Percentiles rank a stretch among this genome's conserved stretches.
Evolutionary conservation across 2,113 vertebrate species (phyloP).

Genomic region (Shinisaurus crocodilurus): DNA sequence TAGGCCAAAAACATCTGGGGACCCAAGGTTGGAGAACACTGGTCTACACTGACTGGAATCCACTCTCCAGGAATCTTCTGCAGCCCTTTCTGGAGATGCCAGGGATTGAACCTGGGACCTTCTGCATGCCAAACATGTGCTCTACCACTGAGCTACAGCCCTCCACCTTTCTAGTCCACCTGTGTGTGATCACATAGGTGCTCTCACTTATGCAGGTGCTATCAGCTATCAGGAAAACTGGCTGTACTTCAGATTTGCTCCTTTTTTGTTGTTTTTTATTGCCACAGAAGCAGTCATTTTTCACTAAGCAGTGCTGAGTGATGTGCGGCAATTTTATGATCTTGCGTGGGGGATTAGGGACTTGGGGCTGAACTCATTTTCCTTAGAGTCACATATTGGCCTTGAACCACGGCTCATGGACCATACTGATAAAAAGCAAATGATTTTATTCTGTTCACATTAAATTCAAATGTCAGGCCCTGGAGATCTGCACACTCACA

Average conservation of each 20-base stretch:
- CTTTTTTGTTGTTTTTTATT: conserved; percentile 44
- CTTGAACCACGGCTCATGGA: conserved; percentile 68
- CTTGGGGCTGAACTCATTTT: conserved; percentile 67
- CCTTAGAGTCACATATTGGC: conserved; percentile 60
- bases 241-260: conserved; percentile 46
- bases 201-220: conserved; percentile 52
- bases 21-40: too few species aligned
- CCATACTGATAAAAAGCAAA: conserved; percentile 79
- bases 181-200: background rate
- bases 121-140: too few species aligned
- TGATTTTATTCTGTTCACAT: conserved; percentile 71
- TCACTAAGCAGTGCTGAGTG: conserved; percentile 65
- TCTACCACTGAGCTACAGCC: too few species aligned
- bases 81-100: too few species aligned
- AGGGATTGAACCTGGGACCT: too few species aligned
- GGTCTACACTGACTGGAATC: too few species aligned
- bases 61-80: background rate
- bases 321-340: conserved; percentile 67
- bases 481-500: conserved; percentile 50
- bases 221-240: conserved; percentile 35
- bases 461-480: conserved; percentile 68
- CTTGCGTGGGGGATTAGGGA: conserved; percentile 60
- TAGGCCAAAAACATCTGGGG: too few species aligned
- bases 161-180: conserved; percentile 1
- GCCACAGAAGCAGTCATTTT: conserved; percentile 44